A percentile compares a stretch with the other conserved stretches of the same genome.
phyloP scores from a whole-genome alignment of 2,113 vertebrate genomes.

The Vulpes lagopus region DNA sequence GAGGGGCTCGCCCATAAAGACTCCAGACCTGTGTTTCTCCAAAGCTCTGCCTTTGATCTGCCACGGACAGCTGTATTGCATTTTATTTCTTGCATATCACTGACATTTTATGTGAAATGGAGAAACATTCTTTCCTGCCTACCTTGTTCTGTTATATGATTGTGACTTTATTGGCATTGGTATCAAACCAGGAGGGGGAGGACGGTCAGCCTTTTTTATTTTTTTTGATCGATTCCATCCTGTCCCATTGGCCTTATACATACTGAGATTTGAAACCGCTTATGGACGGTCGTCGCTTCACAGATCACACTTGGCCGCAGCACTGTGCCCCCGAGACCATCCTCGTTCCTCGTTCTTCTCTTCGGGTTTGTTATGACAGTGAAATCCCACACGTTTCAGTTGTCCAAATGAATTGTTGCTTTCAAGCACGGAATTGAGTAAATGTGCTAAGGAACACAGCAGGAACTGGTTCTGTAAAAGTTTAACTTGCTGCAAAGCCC shows the following conservation, averaged over 20 bases:
- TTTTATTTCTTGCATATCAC: conserved; percentile 45
- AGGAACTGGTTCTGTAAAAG: conserved; percentile 16
- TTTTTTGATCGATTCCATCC: not conserved
- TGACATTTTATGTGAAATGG: not conserved
- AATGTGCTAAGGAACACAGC: conserved; percentile 33
- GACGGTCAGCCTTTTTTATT: too few species aligned
- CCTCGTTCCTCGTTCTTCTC: not conserved
- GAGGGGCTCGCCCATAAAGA: not conserved
- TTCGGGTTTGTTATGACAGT: conserved; percentile 7
- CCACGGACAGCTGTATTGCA: not conserved
- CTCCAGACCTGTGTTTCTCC: not conserved
- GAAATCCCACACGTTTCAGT: not conserved
- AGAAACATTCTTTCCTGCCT: not conserved
- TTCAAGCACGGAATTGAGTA: conserved; percentile 28
- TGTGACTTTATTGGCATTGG: conserved; percentile 33
- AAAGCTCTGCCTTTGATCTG: not conserved
- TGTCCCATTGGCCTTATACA: not conserved
- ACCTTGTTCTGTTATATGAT: not conserved
- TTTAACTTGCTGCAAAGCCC: not conserved
- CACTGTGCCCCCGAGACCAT: not conserved
- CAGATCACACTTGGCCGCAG: not conserved
- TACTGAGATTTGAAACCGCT: not conserved
- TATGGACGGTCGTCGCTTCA: not conserved
- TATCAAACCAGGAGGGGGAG: not conserved
- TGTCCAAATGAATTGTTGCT: not conserved